Base-by-base conservation (phyloP, 2,888 invertebrate genomes). In the Volucella bombylans region DNA sequence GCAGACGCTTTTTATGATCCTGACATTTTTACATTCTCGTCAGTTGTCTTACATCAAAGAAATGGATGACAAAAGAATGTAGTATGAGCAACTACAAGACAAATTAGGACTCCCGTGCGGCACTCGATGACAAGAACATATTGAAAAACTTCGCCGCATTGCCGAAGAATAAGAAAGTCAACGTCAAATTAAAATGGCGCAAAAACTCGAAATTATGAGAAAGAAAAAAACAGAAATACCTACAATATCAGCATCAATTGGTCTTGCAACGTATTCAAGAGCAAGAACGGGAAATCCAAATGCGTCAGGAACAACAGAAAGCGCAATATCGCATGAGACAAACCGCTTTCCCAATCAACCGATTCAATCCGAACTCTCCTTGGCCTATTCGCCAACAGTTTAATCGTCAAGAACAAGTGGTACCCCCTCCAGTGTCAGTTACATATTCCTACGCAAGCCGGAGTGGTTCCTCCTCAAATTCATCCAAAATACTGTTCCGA, bases 191-290 rank as follows among this genome's bases (percentile, higher is more conserved):
- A 97, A 98, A 91, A 99, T 99, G 98, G 97, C 97, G 10, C 96
- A 97, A 88, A 99, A 99, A 90, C 93, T 99, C 85, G 98, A 99
- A 88, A 96, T 98, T 68, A 99, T 99, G 98, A 93, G 99, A 65
- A 98, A 98, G 93, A 98, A 99, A 93, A n/a, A 99, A 99, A 91
- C 97, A 98, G 92, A 98, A 98, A 91, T 98, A 98, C 90, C 92
- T 98, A 88, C 97, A 97, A 90, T 98, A 98, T 92, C 99, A 99
- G 92, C 93, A 98, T 0, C 98, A 99, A 91, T 91, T 98, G 79
- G 98, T 98, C 0, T 91, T 99, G 89, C 98, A 98, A 90, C 93
- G 97, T 62, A 97, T 99, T 87, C 98, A 97, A 92, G 96, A 96
- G 88, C 97, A 98, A 92, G 98, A 99, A 91, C 93, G 97, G 72